Evolutionary conservation across 1,140 invertebrate species (phyloP).

Genomic region (Temnothorax curvispinosus): DNA sequence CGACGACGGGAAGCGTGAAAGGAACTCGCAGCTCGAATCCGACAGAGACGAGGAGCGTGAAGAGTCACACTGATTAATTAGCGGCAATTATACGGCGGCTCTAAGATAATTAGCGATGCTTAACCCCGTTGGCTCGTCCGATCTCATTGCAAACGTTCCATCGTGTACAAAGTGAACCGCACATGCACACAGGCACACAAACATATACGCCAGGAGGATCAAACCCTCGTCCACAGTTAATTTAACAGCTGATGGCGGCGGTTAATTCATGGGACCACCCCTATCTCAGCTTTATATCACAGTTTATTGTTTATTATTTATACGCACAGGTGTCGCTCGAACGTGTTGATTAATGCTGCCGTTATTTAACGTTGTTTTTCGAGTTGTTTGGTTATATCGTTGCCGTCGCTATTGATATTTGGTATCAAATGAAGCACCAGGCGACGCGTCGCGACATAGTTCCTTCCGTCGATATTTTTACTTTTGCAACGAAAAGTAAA

Average conservation of each 20-base stretch:
- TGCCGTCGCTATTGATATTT: not conserved
- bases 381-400: not conserved
- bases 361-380: not conserved
- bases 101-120: slow-evolving; percentile 50
- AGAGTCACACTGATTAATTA: slow-evolving; percentile 46
- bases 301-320: slow-evolving; percentile 12
- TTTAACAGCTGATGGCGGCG: slow-evolving; percentile 9
- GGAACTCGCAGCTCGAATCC: not conserved
- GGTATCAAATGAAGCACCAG: not conserved
- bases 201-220: not conserved
- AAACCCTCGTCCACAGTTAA: slow-evolving; percentile 20
- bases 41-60: not conserved
- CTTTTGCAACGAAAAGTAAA: not conserved
- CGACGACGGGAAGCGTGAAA: slow-evolving; percentile 8
- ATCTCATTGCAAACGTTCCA: slow-evolving; percentile 9
- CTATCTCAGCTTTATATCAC: not conserved
- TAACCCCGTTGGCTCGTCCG: slow-evolving; percentile 39
- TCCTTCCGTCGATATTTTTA: slow-evolving; percentile 21
- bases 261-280: no score
- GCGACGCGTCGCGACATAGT: not conserved
- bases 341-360: not conserved
- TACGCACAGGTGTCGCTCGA: no score
- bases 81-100: slow-evolving; percentile 28
- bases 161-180: not conserved
- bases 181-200: slow-evolving; percentile 1